Evolutionary conservation across 1,140 invertebrate species (phyloP), one percentile per base, ranked within the genome.

Genomic region (Dryas iulia): DNA sequence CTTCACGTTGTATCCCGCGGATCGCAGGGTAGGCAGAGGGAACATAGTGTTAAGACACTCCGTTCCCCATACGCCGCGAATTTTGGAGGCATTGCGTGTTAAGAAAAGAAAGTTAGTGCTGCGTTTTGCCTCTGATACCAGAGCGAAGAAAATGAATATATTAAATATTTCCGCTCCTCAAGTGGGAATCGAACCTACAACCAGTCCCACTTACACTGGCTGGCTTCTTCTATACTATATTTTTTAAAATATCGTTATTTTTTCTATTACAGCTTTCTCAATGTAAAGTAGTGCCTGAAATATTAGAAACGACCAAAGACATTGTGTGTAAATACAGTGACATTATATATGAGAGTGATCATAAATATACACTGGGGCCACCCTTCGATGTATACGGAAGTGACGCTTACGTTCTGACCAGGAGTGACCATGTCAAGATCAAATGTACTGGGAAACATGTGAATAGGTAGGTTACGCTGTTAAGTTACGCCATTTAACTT

Each of bases 351-450:
- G 60, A 78, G 2, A 84, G 66, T 35, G 87, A 89, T 31, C n/a
- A 59, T 0, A 76, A 81, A 26, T 82, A 84, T 31, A 31, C 56
- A 3, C 8, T 86, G 0, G 82, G 78, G 0, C 52, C 70, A 0
- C 66, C 80, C 0, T 63, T 54, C 0, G 65, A 60, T 0, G 77
- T 88, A 0, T 21, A 33, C 0, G 80, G 79, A 0, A 59, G 53
- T 2, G 63, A 76, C 0, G 59, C 64, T 0, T 88, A 90, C 30
- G 64, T 59, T 0, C 57, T 90, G 3, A 63, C 35, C 0, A 78
- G 62, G 5, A 88, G 86, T 33, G 87, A 90, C 31, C 83, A 87
- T n/a, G 87, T 84, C 1, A 88, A 86, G 60, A 70, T 89, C 0
- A 77, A 71, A 47, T 89, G 87, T 59, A 72, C 72, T 0, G 87